Percentiles rank a stretch among this genome's conserved stretches.
Evolutionary conservation across 1,140 invertebrate species (phyloP).

Genomic region (Trachymyrmex septentrionalis): DNA sequence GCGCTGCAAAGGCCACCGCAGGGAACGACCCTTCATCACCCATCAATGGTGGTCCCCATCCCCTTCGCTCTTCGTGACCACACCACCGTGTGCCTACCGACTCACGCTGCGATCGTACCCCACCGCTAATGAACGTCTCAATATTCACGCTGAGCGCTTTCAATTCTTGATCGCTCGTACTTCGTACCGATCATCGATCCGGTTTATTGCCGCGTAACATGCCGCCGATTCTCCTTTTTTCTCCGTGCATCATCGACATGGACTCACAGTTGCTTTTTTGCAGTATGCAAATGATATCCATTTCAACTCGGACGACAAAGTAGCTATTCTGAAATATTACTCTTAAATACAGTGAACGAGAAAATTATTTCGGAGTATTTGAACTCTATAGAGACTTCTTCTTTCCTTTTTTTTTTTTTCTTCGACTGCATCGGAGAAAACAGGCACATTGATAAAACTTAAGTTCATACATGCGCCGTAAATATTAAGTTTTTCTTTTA

Average conservation of each 20-base stretch:
- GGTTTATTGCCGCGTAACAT: conserved; percentile 68
- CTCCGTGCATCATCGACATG: neutral
- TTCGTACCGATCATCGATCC: conserved; percentile 55
- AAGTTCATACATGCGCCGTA: neutral
- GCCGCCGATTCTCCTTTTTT: conserved; percentile 48
- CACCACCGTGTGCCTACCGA: conserved; percentile 63
- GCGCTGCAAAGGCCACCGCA: conserved; percentile 75
- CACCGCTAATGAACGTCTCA: conserved; percentile 82
- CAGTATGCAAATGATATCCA: neutral
- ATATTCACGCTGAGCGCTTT: conserved; percentile 76
- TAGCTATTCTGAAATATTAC: conserved; percentile 26
- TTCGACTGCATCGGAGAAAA: neutral
- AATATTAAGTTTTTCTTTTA: neutral
- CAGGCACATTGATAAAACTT: neutral
- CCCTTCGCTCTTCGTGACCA: conserved; percentile 44
- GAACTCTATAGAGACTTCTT: neutral
- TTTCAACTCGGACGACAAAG: conserved; percentile 21
- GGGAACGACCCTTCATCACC: conserved; percentile 82
- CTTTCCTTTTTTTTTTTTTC: neutral
- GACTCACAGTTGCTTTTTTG: neutral
- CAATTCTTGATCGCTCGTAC: conserved; percentile 69
- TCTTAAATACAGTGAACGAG: conserved; percentile 13
- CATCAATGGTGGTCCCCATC: conserved; percentile 74
- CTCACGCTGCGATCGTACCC: conserved; percentile 74
- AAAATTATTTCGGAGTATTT: neutral